A percentile compares a stretch with the other conserved stretches of the same genome.
phyloP scores from a whole-genome alignment of 2,888 invertebrate genomes.

The Onchidella celtica region DNA sequence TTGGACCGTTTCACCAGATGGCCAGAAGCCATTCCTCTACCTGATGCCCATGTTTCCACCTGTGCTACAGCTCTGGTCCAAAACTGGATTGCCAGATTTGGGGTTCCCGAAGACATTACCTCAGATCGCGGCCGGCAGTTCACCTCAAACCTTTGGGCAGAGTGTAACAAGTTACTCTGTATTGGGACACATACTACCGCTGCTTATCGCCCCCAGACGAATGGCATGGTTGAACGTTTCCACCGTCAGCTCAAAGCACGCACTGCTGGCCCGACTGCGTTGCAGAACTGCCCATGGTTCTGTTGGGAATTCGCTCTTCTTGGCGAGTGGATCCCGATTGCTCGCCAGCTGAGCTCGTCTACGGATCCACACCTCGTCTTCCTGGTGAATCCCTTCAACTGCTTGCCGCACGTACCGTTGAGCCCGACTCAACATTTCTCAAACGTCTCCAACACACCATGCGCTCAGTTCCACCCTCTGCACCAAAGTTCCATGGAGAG shows the following conservation, averaged over 20 bases:
- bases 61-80: too few species aligned
- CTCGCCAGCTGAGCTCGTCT: conserved; percentile 42
- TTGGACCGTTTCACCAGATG: too few species aligned
- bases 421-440: conserved; percentile 35
- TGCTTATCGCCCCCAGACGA: too few species aligned
- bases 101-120: too few species aligned
- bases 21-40: too few species aligned
- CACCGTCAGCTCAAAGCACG: conserved; percentile 41
- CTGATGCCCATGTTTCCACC: too few species aligned
- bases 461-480: conserved; percentile 25
- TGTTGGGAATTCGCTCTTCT: conserved; percentile 33
- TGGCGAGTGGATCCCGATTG: conserved; percentile 43
- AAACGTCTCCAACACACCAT: conserved; percentile 39
- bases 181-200: background rate
- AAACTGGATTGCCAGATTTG: too few species aligned
- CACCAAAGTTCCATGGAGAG: conserved; percentile 29
- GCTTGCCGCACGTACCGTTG: conserved; percentile 21
- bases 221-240: conserved; percentile 45
- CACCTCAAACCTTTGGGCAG: too few species aligned
- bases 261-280: conserved; percentile 22
- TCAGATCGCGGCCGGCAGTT: too few species aligned
- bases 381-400: conserved; percentile 39
- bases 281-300: conserved; percentile 26
- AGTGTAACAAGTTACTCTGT: too few species aligned
- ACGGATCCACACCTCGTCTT: conserved; percentile 32